phyloP scores from a whole-genome alignment of 2,113 vertebrate genomes.

The Catagonus wagneri region DNA sequence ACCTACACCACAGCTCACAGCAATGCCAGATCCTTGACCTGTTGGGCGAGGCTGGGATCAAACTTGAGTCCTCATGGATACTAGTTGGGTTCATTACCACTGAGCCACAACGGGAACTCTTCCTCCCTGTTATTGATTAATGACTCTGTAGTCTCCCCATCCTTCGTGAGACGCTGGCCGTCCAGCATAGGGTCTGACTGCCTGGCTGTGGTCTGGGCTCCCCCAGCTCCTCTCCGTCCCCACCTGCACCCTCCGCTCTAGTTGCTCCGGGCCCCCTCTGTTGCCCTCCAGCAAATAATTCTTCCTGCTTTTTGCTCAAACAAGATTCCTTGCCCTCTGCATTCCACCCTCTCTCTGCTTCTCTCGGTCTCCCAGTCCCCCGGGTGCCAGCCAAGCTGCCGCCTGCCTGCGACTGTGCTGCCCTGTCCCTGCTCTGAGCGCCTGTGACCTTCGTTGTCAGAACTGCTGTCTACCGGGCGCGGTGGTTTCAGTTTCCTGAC shows the following conservation, averaged over 20 bases:
- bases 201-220: rapidly evolving
- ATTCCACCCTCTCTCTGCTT: not conserved
- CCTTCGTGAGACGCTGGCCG: not conserved
- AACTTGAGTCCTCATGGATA: no score
- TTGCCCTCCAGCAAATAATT: not conserved
- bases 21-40: no score
- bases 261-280: not conserved
- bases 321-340: rapidly evolving
- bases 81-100: no score
- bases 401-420: rapidly evolving
- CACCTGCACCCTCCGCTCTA: not conserved
- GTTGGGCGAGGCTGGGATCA: no score
- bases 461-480: rapidly evolving
- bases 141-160: not conserved
- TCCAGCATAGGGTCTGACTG: rapidly evolving
- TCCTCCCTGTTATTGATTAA: not conserved
- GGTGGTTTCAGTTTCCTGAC: not conserved
- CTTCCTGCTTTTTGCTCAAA: not conserved
- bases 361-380: not conserved
- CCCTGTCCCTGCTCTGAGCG: not conserved
- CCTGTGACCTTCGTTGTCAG: not conserved
- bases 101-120: no score
- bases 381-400: not conserved
- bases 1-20: no score
- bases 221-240: not conserved